Base-by-base conservation (phyloP, 37 sponge, comb jelly and placozoan species). In the Corticium candelabrum region DNA sequence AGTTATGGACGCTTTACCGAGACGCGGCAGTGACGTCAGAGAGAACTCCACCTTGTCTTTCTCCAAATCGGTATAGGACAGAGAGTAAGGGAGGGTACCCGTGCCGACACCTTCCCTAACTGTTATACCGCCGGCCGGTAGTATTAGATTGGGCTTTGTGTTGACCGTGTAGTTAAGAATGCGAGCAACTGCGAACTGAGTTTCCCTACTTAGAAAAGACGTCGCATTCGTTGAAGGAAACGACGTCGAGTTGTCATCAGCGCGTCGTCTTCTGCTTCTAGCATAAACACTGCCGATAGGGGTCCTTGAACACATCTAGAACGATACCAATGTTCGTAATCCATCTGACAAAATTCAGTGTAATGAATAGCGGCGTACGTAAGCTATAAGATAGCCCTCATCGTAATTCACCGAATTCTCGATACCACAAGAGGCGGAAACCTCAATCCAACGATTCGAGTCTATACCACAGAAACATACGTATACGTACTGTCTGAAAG, bases 151-250 rank as follows among this genome's bases (percentile, higher is more conserved):
- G 31, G 93, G 93, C 7, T 89, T 75, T 0, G 93, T 86, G 80
- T 92, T 88, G 67, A 86, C 77, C 50, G 89, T 85, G 76, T 67
- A n/a, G 68, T 89, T 88, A 34, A 86, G 82, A 0, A 86, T 78
- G 38, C 78, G 68, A 4, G 84, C 84, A 1, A 92, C 87, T 11
- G 87, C 41, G 35, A 92, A 86, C 15, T 90, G 91, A 3, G 74
- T 50, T 29, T 87, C 82, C 15, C 90, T 43, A 11, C 83, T 83
- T 7, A 86, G 79, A 40, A 74, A 83, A 5, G 74, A 76, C 1
- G 76, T 74, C 1, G 34, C 38, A 0, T 1, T 57, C 15, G 2
- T 35, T 1, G 29, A 5, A 38, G 76, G 76, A 74, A 41, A 43
- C 3, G 81, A 75, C 29, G 68, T 81, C 3, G 15, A 78, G 4